Base-by-base conservation (phyloP, 2,113 vertebrate species). In the Strix uralensis region DNA sequence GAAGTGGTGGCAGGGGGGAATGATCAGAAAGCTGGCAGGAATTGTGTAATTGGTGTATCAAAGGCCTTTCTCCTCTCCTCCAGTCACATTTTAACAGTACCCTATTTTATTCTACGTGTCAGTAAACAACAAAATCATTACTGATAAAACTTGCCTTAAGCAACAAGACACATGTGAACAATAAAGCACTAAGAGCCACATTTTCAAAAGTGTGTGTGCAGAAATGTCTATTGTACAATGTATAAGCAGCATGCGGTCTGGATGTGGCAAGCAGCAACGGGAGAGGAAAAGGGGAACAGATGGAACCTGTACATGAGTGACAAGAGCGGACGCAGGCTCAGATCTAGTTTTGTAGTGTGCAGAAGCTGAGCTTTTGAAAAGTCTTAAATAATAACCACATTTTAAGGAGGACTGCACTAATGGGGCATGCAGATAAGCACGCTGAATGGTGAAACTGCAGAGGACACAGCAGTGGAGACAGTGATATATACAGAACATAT, bases 201-300 rank as follows among this genome's bases (percentile, higher is more conserved):
- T 94, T 94, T 94, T 88, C 92, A 95, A 54, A 96, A 92, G 81
- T 77, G 92, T 70, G 81, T 96, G 92, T 80, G 91, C 95, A 94
- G 81, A 95, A 95, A 97, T 74, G 84, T 85, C 94, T 96, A 9
- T 95, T 95, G 96, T 96, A 97, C 93, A 88, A 78, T 88, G 90
- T 94, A 97, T 92, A 92, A 96, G 92, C 97, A 95, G 96, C 96
- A 95, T 96, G 97, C 95, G 95, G 94, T 88, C 91, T 97, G 94
- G 89, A 95, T 96, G 92, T 95, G 95, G 94, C 94, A 94, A 96
- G 77, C 86, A 82, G 95, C 91, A 96, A 94, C 0, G 9, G 71
- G 91, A 94, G 92, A 95, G 95, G 87, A 94, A 95, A 97, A 94
- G 74, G 81, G 87, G 94, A 97, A 97, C 94, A 96, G 95, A 97